These are phyloP conservation scores for Rousettus leschenaultii DNA, from an alignment of 2,113 vertebrate species.

Conservation along the genomic window DNA sequence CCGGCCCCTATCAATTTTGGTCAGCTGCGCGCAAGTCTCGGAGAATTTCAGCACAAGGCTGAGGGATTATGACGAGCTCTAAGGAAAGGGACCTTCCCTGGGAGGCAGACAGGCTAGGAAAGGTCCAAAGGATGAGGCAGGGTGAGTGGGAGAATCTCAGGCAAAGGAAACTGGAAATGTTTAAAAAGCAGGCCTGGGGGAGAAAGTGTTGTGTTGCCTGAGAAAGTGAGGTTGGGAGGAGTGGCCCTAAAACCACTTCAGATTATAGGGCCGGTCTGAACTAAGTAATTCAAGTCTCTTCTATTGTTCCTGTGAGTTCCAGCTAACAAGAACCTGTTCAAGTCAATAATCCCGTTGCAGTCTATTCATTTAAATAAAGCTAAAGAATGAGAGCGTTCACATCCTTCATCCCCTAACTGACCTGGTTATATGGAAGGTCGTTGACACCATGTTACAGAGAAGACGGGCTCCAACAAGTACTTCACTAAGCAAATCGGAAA, in stretches of 20 bases:
- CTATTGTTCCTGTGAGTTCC: neutral
- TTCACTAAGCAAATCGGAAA: neutral
- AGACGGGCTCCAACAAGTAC: neutral
- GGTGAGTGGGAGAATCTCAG: neutral
- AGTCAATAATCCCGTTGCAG: neutral
- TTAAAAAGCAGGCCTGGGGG: neutral
- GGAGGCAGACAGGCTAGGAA: neutral
- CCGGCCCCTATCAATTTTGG: rapidly evolving
- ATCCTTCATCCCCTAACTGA: neutral
- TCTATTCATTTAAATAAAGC: neutral
- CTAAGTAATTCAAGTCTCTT: neutral
- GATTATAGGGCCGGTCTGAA: neutral
- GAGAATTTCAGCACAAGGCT: neutral
- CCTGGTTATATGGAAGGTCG: neutral
- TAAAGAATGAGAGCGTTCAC: neutral
- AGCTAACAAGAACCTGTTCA: neutral
- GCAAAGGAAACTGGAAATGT: neutral
- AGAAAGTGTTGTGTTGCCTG: neutral
- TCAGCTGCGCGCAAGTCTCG: rapidly evolving
- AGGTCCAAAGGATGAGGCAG: neutral
- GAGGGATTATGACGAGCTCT: neutral
- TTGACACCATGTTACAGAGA: neutral
- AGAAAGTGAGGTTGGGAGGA: neutral
- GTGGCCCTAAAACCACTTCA: neutral
- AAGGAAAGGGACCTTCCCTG: neutral